Evolutionary conservation across 2,888 invertebrate species (phyloP).

Genomic region (Sepiola atlantica): DNA sequence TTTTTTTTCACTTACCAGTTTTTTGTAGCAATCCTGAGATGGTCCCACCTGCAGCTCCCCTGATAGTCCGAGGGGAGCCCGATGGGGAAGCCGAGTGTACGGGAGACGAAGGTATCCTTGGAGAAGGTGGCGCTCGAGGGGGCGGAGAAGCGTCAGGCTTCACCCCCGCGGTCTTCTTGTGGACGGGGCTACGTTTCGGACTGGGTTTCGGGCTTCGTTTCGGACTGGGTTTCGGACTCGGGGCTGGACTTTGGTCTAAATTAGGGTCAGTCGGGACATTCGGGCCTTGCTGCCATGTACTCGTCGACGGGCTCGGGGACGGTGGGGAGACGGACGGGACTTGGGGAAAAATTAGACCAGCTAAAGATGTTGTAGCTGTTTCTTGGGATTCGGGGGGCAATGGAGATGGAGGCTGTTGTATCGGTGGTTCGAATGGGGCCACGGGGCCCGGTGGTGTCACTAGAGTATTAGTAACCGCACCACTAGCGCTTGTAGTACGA

Average conservation of each 20-base stretch:
- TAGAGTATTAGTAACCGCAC: neutral
- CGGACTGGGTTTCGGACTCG: neutral
- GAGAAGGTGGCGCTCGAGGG: neutral
- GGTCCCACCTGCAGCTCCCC: slow-evolving; percentile 9
- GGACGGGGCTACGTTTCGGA: neutral
- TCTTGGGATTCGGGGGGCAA: neutral
- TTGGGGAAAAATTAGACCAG: neutral
- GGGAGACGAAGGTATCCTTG: slow-evolving; percentile 12
- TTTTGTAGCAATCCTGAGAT: slow-evolving; percentile 32
- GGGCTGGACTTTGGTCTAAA: neutral
- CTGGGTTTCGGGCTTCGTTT: neutral
- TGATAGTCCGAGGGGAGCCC: slow-evolving; percentile 20
- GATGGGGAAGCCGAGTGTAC: neutral
- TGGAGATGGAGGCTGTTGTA: neutral
- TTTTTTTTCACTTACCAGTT: neutral
- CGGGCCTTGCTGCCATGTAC: neutral
- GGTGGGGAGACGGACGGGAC: neutral
- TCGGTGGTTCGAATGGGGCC: neutral
- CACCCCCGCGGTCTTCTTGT: neutral
- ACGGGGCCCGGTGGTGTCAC: neutral
- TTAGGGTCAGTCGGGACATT: neutral
- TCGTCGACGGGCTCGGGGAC: neutral
- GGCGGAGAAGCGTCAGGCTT: neutral
- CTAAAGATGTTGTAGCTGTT: neutral
- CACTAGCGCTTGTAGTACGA: neutral